These are phyloP conservation scores for Hipposideros armiger DNA, from an alignment of 2,113 vertebrate genomes.

Conservation along the genomic window DNA sequence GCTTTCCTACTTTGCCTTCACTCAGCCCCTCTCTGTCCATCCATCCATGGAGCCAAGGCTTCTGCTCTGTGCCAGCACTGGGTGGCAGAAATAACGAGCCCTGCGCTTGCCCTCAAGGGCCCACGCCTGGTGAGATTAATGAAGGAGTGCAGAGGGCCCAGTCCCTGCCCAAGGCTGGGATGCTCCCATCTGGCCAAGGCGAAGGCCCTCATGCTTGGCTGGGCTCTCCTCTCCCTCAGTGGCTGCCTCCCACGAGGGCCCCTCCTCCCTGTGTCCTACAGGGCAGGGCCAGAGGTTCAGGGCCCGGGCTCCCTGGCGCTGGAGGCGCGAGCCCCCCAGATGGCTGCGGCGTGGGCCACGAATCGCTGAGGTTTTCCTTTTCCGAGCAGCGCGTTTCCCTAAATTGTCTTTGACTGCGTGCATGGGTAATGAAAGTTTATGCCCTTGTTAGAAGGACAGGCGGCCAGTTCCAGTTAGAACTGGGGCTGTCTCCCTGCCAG, in stretches of 20 bases:
- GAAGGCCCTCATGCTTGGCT: neutral
- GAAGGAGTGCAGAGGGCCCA: neutral
- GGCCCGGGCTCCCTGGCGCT: neutral
- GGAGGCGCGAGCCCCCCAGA: slow-evolving; percentile 64
- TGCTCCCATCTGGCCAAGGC: neutral
- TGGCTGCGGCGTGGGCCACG: neutral
- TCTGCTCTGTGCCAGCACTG: neutral
- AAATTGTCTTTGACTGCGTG: slow-evolving; percentile 99
- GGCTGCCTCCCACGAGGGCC: neutral
- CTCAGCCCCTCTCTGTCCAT: neutral
- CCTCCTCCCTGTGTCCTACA: neutral
- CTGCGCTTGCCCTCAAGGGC: neutral
- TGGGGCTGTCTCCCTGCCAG: slow-evolving; percentile 93
- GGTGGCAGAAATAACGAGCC: neutral
- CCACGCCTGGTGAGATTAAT: fast-evolving
- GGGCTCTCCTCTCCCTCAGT: neutral
- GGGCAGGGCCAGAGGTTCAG: slow-evolving; percentile 28
- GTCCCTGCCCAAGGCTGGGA: neutral
- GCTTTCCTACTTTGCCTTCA: neutral
- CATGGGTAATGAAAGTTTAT: slow-evolving; percentile 99
- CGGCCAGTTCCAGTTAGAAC: slow-evolving; percentile 98
- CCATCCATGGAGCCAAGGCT: neutral
- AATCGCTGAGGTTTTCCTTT: slow-evolving; percentile 98
- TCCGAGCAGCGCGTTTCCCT: slow-evolving; percentile 95
- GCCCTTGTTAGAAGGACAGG: slow-evolving; percentile 99